These are phyloP conservation scores for Trachemys scripta DNA, from an alignment of 2,113 vertebrate species.

Conservation along the genomic window DNA sequence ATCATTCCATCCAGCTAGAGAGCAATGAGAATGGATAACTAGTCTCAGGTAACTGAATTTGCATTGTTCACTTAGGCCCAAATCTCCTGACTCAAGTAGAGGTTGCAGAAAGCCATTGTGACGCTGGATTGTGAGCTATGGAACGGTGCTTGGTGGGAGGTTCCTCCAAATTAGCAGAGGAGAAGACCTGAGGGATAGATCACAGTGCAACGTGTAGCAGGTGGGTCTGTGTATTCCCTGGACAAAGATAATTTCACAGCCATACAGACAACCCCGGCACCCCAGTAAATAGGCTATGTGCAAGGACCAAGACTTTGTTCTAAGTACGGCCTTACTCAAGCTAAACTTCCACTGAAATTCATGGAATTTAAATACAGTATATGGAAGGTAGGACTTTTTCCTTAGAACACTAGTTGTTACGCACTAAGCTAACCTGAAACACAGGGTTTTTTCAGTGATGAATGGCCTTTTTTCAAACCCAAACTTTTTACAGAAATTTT, in stretches of 20 bases:
- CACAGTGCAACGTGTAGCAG: not conserved
- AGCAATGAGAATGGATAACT: not conserved
- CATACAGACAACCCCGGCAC: constrained; percentile 30
- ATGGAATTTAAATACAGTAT: not conserved
- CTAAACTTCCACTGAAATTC: constrained; percentile 43
- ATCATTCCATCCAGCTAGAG: not conserved
- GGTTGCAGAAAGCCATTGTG: not conserved
- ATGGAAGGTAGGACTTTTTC: constrained; percentile 51
- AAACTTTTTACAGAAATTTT: not conserved
- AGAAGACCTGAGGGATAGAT: not conserved
- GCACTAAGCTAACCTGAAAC: constrained; percentile 58
- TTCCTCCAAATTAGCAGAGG: not conserved
- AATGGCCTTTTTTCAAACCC: not conserved
- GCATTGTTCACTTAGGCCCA: not conserved
- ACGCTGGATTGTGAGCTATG: not conserved
- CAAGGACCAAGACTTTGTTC: constrained; percentile 56
- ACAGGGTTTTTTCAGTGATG: constrained; percentile 44
- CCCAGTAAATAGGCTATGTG: constrained; percentile 67
- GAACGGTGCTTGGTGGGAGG: not conserved
- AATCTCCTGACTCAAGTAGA: not conserved
- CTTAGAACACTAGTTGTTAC: constrained; percentile 32
- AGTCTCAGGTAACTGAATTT: not conserved
- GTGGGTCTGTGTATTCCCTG: not conserved
- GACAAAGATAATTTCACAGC: constrained; percentile 65
- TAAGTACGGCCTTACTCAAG: constrained; percentile 49